phyloP scores from a whole-genome alignment of 1,140 invertebrate genomes.

The Phymorhynchus buccinoides region DNA sequence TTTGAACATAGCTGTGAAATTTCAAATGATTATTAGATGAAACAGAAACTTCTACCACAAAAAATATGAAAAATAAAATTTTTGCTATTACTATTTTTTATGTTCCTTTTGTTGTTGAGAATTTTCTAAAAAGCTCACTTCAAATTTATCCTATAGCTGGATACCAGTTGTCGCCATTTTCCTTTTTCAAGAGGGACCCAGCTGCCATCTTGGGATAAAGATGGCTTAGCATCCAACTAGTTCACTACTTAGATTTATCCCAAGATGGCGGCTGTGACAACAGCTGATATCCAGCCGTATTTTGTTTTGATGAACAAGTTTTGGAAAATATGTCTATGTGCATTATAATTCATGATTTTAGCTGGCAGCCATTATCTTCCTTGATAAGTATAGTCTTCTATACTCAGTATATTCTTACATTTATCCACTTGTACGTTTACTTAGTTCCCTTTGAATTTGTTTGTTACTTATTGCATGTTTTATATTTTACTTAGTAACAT shows the following conservation, averaged over 20 bases:
- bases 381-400: not conserved
- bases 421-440: not conserved
- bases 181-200: too few relatives aligned
- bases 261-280: too few relatives aligned
- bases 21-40: not conserved
- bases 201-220: too few relatives aligned
- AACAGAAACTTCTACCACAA: not conserved
- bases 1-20: not conserved
- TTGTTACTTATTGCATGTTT: not conserved
- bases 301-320: not conserved
- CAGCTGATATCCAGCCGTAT: too few relatives aligned
- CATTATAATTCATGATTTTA: not conserved
- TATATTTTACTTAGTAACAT: not conserved
- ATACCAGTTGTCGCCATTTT: too few relatives aligned
- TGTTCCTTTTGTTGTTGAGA: too few relatives aligned
- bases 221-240: too few relatives aligned
- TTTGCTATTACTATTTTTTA: not conserved
- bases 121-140: not conserved
- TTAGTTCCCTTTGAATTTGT: too few relatives aligned
- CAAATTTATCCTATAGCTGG: not conserved
- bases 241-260: too few relatives aligned
- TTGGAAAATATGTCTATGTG: not conserved
- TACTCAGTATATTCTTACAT: not conserved
- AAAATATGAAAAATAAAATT: not conserved
- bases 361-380: conserved; percentile 12